phyloP scores from a whole-genome alignment of 2,113 vertebrate species.

The Scatophagus argus region DNA sequence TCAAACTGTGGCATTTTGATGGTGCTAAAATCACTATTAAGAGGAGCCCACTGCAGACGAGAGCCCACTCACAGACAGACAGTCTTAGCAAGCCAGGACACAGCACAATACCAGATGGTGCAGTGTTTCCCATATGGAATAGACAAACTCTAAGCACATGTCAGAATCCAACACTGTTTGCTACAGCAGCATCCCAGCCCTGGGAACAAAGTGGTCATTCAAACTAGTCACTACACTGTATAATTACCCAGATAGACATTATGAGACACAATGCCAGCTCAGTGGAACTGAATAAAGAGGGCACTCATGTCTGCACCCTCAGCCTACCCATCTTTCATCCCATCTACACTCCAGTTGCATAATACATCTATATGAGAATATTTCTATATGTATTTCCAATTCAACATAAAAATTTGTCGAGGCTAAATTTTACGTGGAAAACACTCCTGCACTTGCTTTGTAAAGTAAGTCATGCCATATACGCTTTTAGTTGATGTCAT shows the following conservation, averaged over 20 bases:
- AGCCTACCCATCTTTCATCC: slow-evolving; percentile 72
- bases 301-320: slow-evolving; percentile 89
- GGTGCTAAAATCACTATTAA: slow-evolving; percentile 67
- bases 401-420: slow-evolving; percentile 29
- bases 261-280: slow-evolving; percentile 93
- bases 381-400: slow-evolving; percentile 42
- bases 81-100: slow-evolving; percentile 74
- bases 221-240: slow-evolving; percentile 84
- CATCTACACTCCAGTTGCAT: slow-evolving; percentile 60
- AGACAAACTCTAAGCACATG: slow-evolving; percentile 81
- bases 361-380: slow-evolving; percentile 40
- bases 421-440: slow-evolving; percentile 34
- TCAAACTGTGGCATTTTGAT: slow-evolving; percentile 52
- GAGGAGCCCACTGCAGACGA: slow-evolving; percentile 57
- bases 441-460: background rate
- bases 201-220: slow-evolving; percentile 96
- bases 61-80: slow-evolving; percentile 69
- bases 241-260: slow-evolving; percentile 92
- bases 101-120: slow-evolving; percentile 82
- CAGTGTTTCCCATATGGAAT: slow-evolving; percentile 81
- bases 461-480: background rate
- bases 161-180: slow-evolving; percentile 83
- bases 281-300: slow-evolving; percentile 92
- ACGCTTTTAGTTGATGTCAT: slow-evolving; percentile 20
- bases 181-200: slow-evolving; percentile 82